Evolutionary conservation across 2,888 invertebrate species (phyloP).

Genomic region (Mylabris sibirica): DNA sequence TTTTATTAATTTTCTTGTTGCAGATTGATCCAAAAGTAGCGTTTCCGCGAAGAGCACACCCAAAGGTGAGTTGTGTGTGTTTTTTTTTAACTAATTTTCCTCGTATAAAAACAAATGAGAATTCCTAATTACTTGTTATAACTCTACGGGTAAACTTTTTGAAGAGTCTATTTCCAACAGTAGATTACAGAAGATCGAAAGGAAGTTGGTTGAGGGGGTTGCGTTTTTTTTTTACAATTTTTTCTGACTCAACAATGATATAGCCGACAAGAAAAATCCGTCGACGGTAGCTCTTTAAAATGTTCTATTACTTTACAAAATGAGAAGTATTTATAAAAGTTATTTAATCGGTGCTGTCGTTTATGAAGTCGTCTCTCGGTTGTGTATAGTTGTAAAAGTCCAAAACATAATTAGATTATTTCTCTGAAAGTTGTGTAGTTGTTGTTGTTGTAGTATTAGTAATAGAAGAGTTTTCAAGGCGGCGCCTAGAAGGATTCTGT

Average conservation of each 20-base stretch:
- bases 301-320: constrained; percentile 32
- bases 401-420: constrained; percentile 34
- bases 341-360: constrained; percentile 32
- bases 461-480: constrained; percentile 22
- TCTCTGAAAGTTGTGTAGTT: constrained; percentile 14
- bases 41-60: constrained; percentile 98
- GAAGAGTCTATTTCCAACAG: constrained; percentile 25
- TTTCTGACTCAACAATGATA: neutral
- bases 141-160: neutral
- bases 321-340: constrained; percentile 37
- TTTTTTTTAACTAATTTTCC: neutral
- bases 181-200: constrained; percentile 20
- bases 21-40: constrained; percentile 99
- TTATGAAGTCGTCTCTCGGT: constrained; percentile 29
- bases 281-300: constrained; percentile 23
- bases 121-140: constrained; percentile 1
- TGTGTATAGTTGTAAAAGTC: constrained; percentile 27
- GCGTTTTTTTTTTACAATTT: constrained; percentile 20
- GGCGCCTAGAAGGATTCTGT: constrained; percentile 10
- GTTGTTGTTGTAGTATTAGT: neutral
- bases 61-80: constrained; percentile 79
- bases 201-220: neutral
- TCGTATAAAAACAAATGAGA: neutral
- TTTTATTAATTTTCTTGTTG: constrained; percentile 58
- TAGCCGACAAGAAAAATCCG: constrained; percentile 22